phyloP scores from a whole-genome alignment of 2,797 vertebrate species.

The Sebastes paucispinis region DNA sequence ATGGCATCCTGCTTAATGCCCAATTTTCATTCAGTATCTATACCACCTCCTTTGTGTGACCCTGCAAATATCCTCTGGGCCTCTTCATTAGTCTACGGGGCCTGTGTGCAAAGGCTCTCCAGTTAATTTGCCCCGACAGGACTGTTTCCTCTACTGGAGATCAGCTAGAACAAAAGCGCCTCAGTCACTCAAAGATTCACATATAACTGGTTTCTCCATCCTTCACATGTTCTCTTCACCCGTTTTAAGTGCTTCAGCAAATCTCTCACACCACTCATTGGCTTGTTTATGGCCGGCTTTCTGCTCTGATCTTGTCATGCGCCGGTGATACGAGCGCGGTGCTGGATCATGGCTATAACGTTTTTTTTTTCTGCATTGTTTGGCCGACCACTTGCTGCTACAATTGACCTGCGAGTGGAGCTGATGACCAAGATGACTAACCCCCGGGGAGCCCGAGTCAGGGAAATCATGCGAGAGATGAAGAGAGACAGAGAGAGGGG shows the following conservation, averaged over 20 bases:
- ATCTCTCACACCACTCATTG: slow-evolving; percentile 66
- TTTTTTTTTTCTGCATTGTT: slow-evolving; percentile 74
- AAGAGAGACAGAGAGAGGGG: slow-evolving; percentile 65
- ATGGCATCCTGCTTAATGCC: slow-evolving; percentile 77
- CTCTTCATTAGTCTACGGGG: slow-evolving; percentile 82
- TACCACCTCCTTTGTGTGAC: slow-evolving; percentile 82
- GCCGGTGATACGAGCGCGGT: slow-evolving; percentile 54
- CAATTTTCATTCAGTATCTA: slow-evolving; percentile 78
- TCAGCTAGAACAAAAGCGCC: slow-evolving; percentile 40
- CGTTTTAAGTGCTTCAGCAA: slow-evolving; percentile 65
- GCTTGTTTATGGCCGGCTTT: slow-evolving; percentile 74
- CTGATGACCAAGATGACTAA: slow-evolving; percentile 78
- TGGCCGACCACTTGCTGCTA: slow-evolving; percentile 79
- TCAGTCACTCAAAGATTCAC: slow-evolving; percentile 49
- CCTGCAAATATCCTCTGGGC: slow-evolving; percentile 87
- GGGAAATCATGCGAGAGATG: slow-evolving; percentile 77
- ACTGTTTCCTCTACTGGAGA: slow-evolving; percentile 69
- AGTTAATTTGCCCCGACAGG: slow-evolving; percentile 82
- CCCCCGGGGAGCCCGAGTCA: slow-evolving; percentile 74
- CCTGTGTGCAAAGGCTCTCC: slow-evolving; percentile 76
- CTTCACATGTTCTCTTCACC: slow-evolving; percentile 54
- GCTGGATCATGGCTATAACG: slow-evolving; percentile 52
- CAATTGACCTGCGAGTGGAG: slow-evolving; percentile 81
- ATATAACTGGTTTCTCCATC: slow-evolving; percentile 43
- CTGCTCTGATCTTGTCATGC: slow-evolving; percentile 72